Evolutionary conservation across 2,888 invertebrate genomes (phyloP).

Genomic region (Rhogogaster chlorosoma): DNA sequence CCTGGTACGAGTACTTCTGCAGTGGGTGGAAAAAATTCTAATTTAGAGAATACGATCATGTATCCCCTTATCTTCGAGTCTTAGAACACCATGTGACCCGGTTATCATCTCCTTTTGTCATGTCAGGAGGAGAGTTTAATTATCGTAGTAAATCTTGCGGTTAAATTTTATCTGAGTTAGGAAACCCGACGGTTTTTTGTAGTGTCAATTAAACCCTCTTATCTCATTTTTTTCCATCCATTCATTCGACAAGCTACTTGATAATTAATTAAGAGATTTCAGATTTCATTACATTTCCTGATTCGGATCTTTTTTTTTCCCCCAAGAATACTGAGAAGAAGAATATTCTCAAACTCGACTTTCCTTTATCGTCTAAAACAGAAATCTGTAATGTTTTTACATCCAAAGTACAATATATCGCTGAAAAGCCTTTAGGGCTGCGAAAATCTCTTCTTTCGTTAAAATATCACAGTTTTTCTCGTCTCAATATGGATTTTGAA

Average conservation of each 20-base stretch:
- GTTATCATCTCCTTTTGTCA: neutral
- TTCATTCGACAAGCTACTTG: neutral
- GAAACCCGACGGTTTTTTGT: neutral
- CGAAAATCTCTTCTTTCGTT: too few relatives aligned
- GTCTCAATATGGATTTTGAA: too few relatives aligned
- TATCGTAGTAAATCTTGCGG: neutral
- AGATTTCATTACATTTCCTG: neutral
- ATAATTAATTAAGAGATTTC: neutral
- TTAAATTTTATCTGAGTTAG: neutral
- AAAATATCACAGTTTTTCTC: too few relatives aligned
- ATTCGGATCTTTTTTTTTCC: neutral
- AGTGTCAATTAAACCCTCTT: neutral
- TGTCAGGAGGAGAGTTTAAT: neutral
- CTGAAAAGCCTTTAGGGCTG: too few relatives aligned
- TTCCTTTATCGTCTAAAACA: neutral
- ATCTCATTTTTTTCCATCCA: neutral
- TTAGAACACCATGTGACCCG: neutral
- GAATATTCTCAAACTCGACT: neutral
- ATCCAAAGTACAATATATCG: too few relatives aligned
- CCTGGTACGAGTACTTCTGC: too few relatives aligned
- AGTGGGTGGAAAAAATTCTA: neutral
- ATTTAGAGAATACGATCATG: neutral
- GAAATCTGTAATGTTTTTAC: too few relatives aligned
- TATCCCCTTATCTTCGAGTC: neutral
- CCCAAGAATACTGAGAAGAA: too few relatives aligned